Base-by-base conservation (phyloP, 2,888 invertebrate genomes). In the Odontocerum albicorne region DNA sequence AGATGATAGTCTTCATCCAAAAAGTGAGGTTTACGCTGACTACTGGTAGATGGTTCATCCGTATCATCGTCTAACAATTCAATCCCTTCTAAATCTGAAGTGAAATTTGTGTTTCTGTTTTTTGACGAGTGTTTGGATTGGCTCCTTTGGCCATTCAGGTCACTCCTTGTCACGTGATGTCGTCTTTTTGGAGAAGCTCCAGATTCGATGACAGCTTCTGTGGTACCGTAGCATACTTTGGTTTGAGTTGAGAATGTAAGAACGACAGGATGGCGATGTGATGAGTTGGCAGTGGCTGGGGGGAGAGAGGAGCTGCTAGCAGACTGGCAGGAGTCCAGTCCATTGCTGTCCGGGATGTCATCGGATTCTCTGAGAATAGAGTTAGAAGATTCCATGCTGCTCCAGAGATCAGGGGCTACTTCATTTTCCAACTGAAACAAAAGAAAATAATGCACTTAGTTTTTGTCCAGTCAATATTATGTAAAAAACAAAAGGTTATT, bases 1-100 rank as follows among this genome's bases (percentile, higher is more conserved):
- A 77, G 74, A 46, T 78, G 79, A 54, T 80, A 81, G 67, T 83
- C 84, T 63, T 83, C 83, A 64, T 84, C 83, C 43, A 84, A 72
- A 64, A 84, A 84, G 68, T 83, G 84, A 17, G 81, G 79, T 63
- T 81, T 79, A n/a, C 55, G 55, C 10, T 39, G 27, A 1, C 32
- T 21, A 16, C 42, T 52, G 20, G 40, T 45, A 40, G 68, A 66
- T n/a, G 70, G 66, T 52, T 72, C 71, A 46, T 71, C 65, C 42
- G 74, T 73, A 60, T 74, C 65, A 52, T 71, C 71, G 58, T 75
- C 75, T 6, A 60, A 42, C 8, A 57, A 42, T 33, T 57, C 57
- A 17, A 53, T 56, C 31, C 54, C 49, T 46, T 54, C 57, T 61
- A 77, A 63, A 44, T 74, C 72, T 21, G 49, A 16, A 31, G 44